phyloP scores from a whole-genome alignment of 2,888 invertebrate genomes.

The Dorcus hopei region DNA sequence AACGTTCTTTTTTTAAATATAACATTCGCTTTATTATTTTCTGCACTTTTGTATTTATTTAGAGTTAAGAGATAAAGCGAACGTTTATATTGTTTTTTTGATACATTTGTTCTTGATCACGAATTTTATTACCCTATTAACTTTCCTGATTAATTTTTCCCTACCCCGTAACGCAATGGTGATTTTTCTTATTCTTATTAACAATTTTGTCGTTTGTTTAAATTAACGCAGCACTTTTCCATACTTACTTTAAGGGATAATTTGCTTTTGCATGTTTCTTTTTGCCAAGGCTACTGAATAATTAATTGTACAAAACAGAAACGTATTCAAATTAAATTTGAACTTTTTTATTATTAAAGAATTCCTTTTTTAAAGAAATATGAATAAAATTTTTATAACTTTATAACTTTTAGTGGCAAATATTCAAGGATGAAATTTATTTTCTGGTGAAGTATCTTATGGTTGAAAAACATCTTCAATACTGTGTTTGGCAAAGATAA shows the following conservation, averaged over 20 bases:
- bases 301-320: no score
- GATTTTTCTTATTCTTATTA: background rate
- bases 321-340: no score
- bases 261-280: no score
- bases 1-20: slow-evolving; percentile 7
- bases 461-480: no score
- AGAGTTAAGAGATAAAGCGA: background rate
- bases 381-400: no score
- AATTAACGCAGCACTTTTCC: background rate
- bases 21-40: slow-evolving; percentile 16
- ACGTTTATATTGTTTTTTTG: slow-evolving; percentile 11
- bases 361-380: no score
- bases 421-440: no score
- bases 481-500: no score
- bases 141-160: slow-evolving; percentile 6
- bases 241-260: background rate
- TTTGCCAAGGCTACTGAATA: no score
- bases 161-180: background rate
- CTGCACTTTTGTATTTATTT: background rate
- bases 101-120: slow-evolving; percentile 16
- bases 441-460: no score
- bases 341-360: no score
- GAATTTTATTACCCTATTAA: slow-evolving; percentile 10
- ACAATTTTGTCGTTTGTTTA: background rate
- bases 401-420: no score